Evolutionary conservation across 2,797 vertebrate species (phyloP).

Genomic region (Sebastes diaconus): DNA sequence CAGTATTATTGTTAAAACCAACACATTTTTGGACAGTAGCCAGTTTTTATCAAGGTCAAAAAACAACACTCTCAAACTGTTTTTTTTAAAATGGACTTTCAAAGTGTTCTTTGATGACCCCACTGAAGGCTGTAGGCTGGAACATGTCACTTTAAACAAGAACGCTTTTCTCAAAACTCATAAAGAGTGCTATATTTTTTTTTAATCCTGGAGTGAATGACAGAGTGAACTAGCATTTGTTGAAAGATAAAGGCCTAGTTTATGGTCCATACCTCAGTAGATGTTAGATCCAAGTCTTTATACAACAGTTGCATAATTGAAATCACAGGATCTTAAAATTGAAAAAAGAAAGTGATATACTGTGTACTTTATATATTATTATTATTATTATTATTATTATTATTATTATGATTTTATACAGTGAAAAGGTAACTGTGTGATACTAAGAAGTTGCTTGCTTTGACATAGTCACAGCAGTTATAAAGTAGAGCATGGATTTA

Average conservation of each 20-base stretch:
- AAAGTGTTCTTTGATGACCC: conserved; percentile 4
- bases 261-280: background rate
- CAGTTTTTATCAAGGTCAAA: background rate
- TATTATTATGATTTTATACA: no score
- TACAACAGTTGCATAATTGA: background rate
- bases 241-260: background rate
- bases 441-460: no score
- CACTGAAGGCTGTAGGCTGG: background rate
- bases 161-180: background rate
- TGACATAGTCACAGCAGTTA: no score
- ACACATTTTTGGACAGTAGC: background rate
- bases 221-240: background rate
- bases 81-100: background rate
- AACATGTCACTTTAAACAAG: background rate
- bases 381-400: no score
- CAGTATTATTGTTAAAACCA: background rate
- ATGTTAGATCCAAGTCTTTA: background rate
- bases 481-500: no score
- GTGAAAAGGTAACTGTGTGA: no score
- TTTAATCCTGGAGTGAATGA: background rate
- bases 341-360: no score
- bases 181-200: background rate
- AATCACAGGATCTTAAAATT: no score
- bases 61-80: conserved; percentile 4
- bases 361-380: no score